phyloP scores from a whole-genome alignment of 2,797 vertebrate genomes.

The Spheniscus humboldti region DNA sequence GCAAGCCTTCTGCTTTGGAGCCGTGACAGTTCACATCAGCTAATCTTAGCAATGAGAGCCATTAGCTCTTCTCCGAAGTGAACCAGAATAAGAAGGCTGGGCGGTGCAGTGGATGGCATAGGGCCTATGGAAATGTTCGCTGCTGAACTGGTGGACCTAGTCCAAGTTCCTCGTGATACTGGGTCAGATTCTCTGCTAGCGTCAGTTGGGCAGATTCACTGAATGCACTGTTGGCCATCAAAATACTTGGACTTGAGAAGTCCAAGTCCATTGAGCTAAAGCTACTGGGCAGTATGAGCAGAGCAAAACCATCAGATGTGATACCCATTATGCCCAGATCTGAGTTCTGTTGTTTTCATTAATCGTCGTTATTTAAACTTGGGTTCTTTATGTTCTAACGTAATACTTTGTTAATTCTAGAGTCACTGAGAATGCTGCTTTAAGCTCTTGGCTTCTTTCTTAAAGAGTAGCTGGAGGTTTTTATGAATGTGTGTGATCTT shows the following conservation, averaged over 20 bases:
- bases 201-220: not conserved
- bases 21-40: accelerated
- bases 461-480: not conserved
- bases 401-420: not conserved
- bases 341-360: not conserved
- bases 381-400: not conserved
- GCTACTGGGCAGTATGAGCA: not conserved
- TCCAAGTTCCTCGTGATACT: not conserved
- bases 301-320: not conserved
- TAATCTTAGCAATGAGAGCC: not conserved
- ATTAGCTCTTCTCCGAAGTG: not conserved
- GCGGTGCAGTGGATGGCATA: not conserved
- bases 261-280: not conserved
- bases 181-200: not conserved
- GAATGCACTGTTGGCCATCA: not conserved
- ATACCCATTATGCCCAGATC: not conserved
- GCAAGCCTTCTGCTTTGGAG: not conserved
- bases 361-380: not conserved
- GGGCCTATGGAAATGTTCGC: not conserved
- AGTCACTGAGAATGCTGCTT: not conserved
- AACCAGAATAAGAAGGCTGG: not conserved
- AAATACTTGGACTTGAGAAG: not conserved
- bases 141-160: not conserved
- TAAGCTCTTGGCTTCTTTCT: not conserved
- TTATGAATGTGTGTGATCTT: not conserved